These are phyloP conservation scores for Thalassophryne amazonica DNA, from an alignment of 2,797 vertebrate species.

Conservation along the genomic window DNA sequence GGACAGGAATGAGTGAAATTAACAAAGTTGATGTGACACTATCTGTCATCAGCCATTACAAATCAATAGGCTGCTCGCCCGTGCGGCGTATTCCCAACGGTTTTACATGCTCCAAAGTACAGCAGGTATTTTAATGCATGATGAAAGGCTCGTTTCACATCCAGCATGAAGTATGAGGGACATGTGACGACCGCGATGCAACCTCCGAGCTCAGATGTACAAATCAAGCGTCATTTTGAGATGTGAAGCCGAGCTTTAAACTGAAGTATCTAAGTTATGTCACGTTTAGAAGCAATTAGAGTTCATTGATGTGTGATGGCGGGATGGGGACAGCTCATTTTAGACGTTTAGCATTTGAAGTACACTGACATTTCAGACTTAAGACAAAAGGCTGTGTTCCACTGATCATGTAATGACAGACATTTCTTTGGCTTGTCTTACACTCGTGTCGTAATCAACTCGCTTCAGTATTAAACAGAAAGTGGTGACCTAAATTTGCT, in stretches of 20 bases:
- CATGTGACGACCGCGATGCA: conserved; percentile 64
- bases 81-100: conserved; percentile 72
- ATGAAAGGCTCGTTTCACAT: conserved; percentile 66
- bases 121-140: conserved; percentile 74
- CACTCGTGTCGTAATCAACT: conserved; percentile 53
- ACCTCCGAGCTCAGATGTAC: conserved; percentile 52
- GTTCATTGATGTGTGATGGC: conserved; percentile 66
- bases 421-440: conserved; percentile 56
- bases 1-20: conserved; percentile 74
- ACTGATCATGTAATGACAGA: conserved; percentile 48
- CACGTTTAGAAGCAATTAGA: conserved; percentile 79
- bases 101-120: conserved; percentile 69
- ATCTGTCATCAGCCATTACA: conserved; percentile 77
- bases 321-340: conserved; percentile 58
- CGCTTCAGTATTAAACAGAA: conserved; percentile 38
- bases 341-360: conserved; percentile 75
- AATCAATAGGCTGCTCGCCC: conserved; percentile 61
- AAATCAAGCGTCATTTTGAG: conserved; percentile 66
- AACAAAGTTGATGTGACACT: conserved; percentile 76
- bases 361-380: conserved; percentile 42
- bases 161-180: conserved; percentile 67
- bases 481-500: conserved; percentile 61
- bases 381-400: conserved; percentile 33
- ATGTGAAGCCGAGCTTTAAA: conserved; percentile 58
- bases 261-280: conserved; percentile 68